Base-by-base conservation (phyloP, 2,113 vertebrate genomes). In the Ochotona princeps region DNA sequence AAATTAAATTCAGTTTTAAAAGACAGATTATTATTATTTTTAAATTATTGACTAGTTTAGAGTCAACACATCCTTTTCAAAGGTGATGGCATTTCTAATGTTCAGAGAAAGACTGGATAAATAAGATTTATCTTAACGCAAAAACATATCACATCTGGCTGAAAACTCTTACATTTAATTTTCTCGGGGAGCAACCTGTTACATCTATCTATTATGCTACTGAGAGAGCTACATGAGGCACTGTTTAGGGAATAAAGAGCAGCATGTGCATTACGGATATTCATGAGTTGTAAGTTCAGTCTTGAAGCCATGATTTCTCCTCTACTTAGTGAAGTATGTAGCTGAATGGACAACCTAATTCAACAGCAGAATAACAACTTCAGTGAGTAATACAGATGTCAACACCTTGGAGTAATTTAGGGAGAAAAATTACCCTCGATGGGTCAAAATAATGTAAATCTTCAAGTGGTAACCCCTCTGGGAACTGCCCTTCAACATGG, bases 61-160 rank as follows among this genome's bases (percentile, higher is more conserved):
- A 95, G 73, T 90, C 88, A 51, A 44, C 47, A 25, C 88, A 79
- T 93, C 90, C 92, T 96, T 97, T 97, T 94, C 83, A 94, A 96
- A 96, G 90, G 96, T 88, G 93, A 61, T 94, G 95, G 87, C 88
- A 96, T 97, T 95, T 96, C 49, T 95, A 94, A 65, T 54, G 60
- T 81, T 92, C 92, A 90, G 67, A 86, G 20, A 94, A 92, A 90
- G 69, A 73, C 25, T 70, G 35, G 87, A 90, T 30, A 91, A 90
- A 49, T 51, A 89, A 84, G 95, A 96, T 96, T 93, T 96, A 95
- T 94, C 90, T 85, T 84, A 82, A 82, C 23, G 28, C 9, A 54
- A 90, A 80, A 79, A 35, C 28, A 20, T 49, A 92, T 32, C 69
- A 85, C 92, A 94, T 95, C 84, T 95, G 85, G 74, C 47, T 90